Conservation (phyloP, 2,113 vertebrate species). For the Diphyllodes magnificus region DNA sequence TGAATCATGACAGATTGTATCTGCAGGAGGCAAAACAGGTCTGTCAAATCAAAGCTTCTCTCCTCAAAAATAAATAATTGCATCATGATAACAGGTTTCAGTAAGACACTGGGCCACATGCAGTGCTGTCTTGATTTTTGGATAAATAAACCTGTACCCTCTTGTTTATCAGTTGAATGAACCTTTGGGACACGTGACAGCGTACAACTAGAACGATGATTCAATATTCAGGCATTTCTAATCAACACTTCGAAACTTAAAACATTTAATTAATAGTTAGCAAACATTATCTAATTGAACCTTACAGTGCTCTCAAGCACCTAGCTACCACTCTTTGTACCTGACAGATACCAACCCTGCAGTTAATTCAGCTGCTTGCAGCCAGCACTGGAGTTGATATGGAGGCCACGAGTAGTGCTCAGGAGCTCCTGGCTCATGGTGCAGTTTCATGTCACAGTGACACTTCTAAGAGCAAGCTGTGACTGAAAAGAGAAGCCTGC, state of each 20-base stretch:
- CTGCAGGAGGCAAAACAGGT: background rate
- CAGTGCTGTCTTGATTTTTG: background rate
- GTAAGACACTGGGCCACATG: background rate
- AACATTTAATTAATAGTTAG: background rate
- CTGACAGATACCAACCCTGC: background rate
- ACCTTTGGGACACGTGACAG: background rate
- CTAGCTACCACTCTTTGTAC: background rate
- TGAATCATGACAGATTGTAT: background rate
- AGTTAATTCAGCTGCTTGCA: background rate
- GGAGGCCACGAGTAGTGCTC: background rate
- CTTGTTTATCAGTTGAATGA: background rate
- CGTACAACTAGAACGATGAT: background rate
- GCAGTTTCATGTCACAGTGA: background rate
- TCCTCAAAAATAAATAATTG: background rate
- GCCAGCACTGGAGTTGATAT: background rate
- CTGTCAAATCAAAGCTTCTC: background rate
- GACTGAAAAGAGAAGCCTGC: background rate
- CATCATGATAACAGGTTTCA: background rate
- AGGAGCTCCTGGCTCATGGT: background rate
- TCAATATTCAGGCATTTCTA: background rate
- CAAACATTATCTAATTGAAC: slow-evolving; percentile 17
- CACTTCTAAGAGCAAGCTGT: background rate
- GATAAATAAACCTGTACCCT: background rate
- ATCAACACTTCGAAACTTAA: background rate
- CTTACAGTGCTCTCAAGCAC: background rate